A percentile compares a stretch with the other conserved stretches of the same genome.
These are phyloP conservation scores for Orthosia gracilis DNA, from an alignment of 2,888 invertebrate genomes.

Conservation along the genomic window DNA sequence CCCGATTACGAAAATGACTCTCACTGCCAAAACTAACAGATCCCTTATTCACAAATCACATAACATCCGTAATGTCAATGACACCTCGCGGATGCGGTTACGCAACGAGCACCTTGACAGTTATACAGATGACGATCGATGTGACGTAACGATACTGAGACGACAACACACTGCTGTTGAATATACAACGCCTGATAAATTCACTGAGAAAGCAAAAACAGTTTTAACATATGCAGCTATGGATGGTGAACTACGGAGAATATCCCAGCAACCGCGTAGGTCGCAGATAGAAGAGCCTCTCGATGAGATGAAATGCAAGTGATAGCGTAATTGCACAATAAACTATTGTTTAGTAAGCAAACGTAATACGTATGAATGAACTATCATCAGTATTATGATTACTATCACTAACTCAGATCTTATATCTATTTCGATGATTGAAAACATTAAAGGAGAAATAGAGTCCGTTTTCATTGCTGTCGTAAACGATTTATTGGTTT, in stretches of 20 bases:
- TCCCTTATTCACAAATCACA: conserved; percentile 75
- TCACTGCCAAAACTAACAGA: conserved; percentile 79
- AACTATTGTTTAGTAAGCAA: conserved; percentile 82
- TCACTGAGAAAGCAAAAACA: conserved; percentile 7
- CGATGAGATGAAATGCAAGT: conserved; percentile 85
- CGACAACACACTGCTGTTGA: conserved; percentile 61
- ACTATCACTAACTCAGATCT: conserved; percentile 72
- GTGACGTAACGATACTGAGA: conserved; percentile 77
- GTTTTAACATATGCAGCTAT: conserved; percentile 53
- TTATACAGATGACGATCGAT: conserved; percentile 78
- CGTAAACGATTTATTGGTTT: conserved; percentile 76
- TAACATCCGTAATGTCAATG: conserved; percentile 88
- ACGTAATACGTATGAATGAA: conserved; percentile 84
- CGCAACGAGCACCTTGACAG: conserved; percentile 89
- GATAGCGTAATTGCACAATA: conserved; percentile 88
- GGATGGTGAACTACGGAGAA: conserved; percentile 58
- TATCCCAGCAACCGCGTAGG: conserved; percentile 67
- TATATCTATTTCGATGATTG: conserved; percentile 73
- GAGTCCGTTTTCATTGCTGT: conserved; percentile 70
- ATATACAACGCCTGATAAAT: conserved; percentile 62
- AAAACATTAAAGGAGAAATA: conserved; percentile 72
- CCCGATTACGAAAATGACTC: conserved; percentile 56
- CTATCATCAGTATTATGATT: conserved; percentile 79
- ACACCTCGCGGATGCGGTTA: conserved; percentile 86
- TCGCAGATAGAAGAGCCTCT: conserved; percentile 74